A percentile compares a stretch with the other conserved stretches of the same genome.
Conservation (phyloP, 2,113 vertebrate species). For the Pteropus alecto region DNA sequence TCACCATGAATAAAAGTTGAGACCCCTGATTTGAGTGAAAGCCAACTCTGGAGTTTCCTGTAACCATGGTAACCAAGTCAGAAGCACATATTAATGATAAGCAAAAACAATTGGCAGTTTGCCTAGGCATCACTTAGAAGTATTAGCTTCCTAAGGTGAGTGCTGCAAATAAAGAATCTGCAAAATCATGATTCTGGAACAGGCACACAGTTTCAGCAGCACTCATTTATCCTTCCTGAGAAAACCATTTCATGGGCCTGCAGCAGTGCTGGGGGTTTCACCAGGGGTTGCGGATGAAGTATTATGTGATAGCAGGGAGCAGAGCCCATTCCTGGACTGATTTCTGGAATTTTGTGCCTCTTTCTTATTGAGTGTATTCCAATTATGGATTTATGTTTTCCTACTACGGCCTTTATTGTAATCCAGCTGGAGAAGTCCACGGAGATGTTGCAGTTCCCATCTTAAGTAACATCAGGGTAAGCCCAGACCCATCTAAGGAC, state of each 20-base stretch:
- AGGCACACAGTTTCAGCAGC: neutral
- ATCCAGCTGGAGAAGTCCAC: neutral
- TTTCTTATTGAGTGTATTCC: neutral
- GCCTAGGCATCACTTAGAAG: constrained; percentile 57
- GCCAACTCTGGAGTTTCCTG: neutral
- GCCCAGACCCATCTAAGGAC: neutral
- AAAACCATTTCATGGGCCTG: neutral
- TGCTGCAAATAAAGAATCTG: neutral
- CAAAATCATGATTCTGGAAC: neutral
- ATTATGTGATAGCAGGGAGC: neutral
- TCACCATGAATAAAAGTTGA: neutral
- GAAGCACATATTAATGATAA: constrained; percentile 51
- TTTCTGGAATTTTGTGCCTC: neutral
- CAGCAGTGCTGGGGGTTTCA: neutral
- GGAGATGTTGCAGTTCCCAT: neutral
- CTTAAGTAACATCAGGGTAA: neutral
- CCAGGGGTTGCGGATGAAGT: neutral
- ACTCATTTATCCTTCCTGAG: neutral
- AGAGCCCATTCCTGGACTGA: neutral
- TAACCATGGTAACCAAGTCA: constrained; percentile 69
- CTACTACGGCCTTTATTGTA: neutral
- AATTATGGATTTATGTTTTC: neutral
- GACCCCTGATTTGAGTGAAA: constrained; percentile 8
- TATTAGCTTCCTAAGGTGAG: constrained; percentile 55
- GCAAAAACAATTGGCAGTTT: constrained; percentile 61